Percentiles rank a stretch among this genome's conserved stretches.
These are phyloP conservation scores for Cassiopea xamachana DNA, from an alignment of 30 jellyfish, hydroid and myxozoan species.

Conservation along the genomic window DNA sequence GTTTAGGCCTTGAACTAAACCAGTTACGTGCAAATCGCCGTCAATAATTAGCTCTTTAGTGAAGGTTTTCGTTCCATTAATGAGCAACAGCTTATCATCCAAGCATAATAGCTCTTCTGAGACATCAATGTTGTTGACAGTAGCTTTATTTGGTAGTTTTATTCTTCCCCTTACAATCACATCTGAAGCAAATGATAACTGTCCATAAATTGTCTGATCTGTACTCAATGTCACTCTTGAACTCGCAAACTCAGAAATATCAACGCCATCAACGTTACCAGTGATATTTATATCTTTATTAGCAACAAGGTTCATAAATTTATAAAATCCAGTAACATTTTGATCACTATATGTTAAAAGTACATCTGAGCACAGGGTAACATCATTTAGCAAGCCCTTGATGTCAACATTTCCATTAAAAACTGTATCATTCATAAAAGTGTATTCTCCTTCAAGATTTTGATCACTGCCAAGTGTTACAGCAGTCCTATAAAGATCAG, in stretches of 20 bases:
- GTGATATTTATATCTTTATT: slow-evolving; percentile 39
- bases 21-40: slow-evolving; percentile 68
- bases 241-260: slow-evolving; percentile 71
- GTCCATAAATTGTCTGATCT: slow-evolving; percentile 71
- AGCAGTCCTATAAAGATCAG: slow-evolving; percentile 45
- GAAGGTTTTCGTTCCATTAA: slow-evolving; percentile 74
- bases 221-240: slow-evolving; percentile 74
- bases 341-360: slow-evolving; percentile 67
- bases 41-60: slow-evolving; percentile 41
- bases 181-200: slow-evolving; percentile 28
- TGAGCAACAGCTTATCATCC: slow-evolving; percentile 35
- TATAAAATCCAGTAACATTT: slow-evolving; percentile 34
- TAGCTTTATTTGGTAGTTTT: slow-evolving; percentile 48
- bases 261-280: slow-evolving; percentile 90
- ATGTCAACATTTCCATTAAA: slow-evolving; percentile 22
- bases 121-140: slow-evolving; percentile 76
- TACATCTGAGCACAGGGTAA: slow-evolving; percentile 47
- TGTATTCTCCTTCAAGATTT: slow-evolving; percentile 57
- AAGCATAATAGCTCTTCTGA: slow-evolving; percentile 61
- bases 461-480: slow-evolving; percentile 66
- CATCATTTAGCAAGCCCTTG: slow-evolving; percentile 57
- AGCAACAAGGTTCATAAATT: slow-evolving; percentile 50
- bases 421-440: slow-evolving; percentile 34
- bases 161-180: slow-evolving; percentile 42
- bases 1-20: slow-evolving; percentile 71